Base-by-base conservation (phyloP, 1,140 invertebrate species). In the Periplaneta americana region DNA sequence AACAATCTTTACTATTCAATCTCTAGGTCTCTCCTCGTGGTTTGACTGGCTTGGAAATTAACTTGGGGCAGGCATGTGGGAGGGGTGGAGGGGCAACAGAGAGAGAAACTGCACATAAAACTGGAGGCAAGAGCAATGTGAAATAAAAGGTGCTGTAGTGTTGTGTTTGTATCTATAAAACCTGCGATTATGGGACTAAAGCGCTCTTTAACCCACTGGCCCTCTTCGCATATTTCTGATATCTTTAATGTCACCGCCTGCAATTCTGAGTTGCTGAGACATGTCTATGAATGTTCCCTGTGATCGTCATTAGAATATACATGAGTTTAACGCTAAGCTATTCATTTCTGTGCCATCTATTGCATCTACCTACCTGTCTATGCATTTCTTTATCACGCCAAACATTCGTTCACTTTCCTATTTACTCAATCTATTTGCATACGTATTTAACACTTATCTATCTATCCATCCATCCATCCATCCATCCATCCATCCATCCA, bases 1-100 rank as follows among this genome's bases (percentile, higher is more conserved):
- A 77, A 77, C 75, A 77, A 33, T 77, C 75, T 34, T 77, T 77
- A 77, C 75, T 77, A 77, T 77, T 77, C 75, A 77, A 22, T 77
- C 35, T 36, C 17, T 77, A 34, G 6, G 22, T 66, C 48, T 66
- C 48, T 66, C 8, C 22, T 28, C 33, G 75, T 77, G 75, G 75
- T 34, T 6, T 77, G 15, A 77, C 75, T 77, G 75, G 75, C 22
- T 28, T 66, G 22, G 48, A 66, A 66, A 66, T 66, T 66, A 66
- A 28, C 22, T 48, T 17, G 6, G 48, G 22, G 39, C 39, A 48
- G 13, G 39, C 39, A 2, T 48, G 39, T 48, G 22, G 39, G 17
- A n/a, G n/a, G n/a, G n/a, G n/a, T n/a, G n/a, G n/a, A n/a, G n/a
- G n/a, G n/a, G n/a, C n/a, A n/a, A n/a, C 39, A 48, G 17, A 48